phyloP scores from a whole-genome alignment of 1,140 invertebrate species.

The Nebria ingens region DNA sequence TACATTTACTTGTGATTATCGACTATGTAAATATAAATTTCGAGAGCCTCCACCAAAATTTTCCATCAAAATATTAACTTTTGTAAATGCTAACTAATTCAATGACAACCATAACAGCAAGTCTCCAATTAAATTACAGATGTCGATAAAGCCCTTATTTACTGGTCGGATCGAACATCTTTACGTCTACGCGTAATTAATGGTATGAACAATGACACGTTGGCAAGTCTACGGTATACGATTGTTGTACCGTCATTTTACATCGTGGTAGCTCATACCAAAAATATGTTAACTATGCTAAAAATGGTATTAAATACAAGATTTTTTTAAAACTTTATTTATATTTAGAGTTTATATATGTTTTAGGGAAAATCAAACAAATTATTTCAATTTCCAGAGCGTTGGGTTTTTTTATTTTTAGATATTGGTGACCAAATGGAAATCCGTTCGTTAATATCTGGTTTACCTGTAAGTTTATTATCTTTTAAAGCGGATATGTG shows the following conservation, averaged over 20 bases:
- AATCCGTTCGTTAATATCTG: slow-evolving; percentile 30
- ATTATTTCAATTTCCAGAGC: slow-evolving; percentile 23
- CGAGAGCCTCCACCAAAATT: too few species aligned
- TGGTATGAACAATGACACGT: slow-evolving; percentile 31
- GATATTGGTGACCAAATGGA: slow-evolving; percentile 45
- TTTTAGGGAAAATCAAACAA: slow-evolving; percentile 25
- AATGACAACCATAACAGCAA: too few species aligned
- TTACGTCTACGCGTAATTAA: slow-evolving; percentile 42
- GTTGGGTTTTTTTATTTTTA: slow-evolving; percentile 55
- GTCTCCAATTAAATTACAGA: too few species aligned
- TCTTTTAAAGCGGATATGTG: slow-evolving; percentile 40
- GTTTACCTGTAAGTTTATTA: slow-evolving; percentile 29
- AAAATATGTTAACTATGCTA: slow-evolving; percentile 43
- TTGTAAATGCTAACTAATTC: too few species aligned
- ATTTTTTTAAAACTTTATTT: background rate
- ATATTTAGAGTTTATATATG: background rate
- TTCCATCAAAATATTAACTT: too few species aligned
- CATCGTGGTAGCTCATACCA: slow-evolving; percentile 43
- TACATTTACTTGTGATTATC: too few species aligned
- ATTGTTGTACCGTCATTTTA: slow-evolving; percentile 54
- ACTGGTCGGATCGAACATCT: slow-evolving; percentile 38
- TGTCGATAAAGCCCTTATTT: slow-evolving; percentile 40
- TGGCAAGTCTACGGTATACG: slow-evolving; percentile 40
- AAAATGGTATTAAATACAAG: slow-evolving; percentile 35
- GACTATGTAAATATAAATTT: too few species aligned